Evolutionary conservation across 2,797 vertebrate genomes (phyloP).

Genomic region (Sarcoramphus papa): DNA sequence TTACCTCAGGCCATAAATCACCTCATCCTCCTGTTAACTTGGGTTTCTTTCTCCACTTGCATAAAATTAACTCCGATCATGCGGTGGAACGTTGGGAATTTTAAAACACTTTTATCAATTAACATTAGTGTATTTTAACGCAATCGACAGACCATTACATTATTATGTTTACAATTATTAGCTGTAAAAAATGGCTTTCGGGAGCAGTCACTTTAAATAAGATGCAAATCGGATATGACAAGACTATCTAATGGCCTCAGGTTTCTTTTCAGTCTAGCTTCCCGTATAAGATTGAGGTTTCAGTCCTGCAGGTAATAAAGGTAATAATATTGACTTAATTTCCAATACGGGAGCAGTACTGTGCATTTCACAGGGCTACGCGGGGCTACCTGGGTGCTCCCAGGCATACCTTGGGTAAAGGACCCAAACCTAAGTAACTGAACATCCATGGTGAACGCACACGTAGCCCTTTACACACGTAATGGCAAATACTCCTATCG

Average conservation of each 20-base stretch:
- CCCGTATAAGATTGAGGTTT: neutral
- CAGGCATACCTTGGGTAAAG: neutral
- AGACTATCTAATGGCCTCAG: neutral
- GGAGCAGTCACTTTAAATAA: constrained; percentile 48
- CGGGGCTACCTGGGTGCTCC: neutral
- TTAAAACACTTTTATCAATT: constrained; percentile 51
- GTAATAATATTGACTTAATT: neutral
- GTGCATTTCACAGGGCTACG: neutral
- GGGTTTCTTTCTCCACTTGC: neutral
- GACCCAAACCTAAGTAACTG: neutral
- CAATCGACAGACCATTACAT: neutral
- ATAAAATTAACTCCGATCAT: constrained; percentile 22
- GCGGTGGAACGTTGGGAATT: neutral
- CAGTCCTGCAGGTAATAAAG: neutral
- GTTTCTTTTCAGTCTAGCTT: neutral
- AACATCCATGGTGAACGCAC: neutral
- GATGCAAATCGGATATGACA: neutral
- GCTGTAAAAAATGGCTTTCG: constrained; percentile 45
- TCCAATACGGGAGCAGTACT: neutral
- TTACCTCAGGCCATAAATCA: constrained; percentile 41
- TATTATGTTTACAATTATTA: constrained; percentile 41
- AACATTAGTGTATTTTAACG: constrained; percentile 17
- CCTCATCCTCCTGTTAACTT: constrained; percentile 19
- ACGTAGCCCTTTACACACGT: neutral
- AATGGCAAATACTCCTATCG: neutral